Evolutionary conservation across 2,888 invertebrate genomes (phyloP).

Genomic region (Pediacus dermestoides): DNA sequence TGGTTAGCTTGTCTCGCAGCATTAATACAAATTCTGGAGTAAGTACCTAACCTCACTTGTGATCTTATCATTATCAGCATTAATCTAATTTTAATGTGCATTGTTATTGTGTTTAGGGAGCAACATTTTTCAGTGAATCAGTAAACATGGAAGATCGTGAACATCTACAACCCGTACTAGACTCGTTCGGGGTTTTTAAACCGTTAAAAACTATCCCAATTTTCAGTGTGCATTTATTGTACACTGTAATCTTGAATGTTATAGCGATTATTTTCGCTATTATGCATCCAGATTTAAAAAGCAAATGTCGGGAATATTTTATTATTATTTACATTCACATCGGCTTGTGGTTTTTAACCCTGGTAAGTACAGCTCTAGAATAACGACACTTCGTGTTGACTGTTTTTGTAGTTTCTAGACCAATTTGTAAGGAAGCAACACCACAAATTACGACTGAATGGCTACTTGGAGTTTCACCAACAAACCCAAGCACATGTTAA

Average conservation of each 20-base stretch:
- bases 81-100: neutral
- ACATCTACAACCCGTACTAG: constrained; percentile 44
- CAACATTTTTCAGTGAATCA: constrained; percentile 49
- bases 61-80: neutral
- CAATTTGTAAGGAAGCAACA: constrained; percentile 58
- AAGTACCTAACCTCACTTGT: constrained; percentile 15
- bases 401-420: constrained; percentile 53
- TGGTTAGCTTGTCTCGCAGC: constrained; percentile 42
- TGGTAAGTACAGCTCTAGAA: constrained; percentile 50
- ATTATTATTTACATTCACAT: constrained; percentile 54
- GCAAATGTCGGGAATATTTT: constrained; percentile 15
- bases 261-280: constrained; percentile 44
- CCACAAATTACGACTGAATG: constrained; percentile 59
- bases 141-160: constrained; percentile 46
- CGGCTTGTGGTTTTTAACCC: constrained; percentile 57
- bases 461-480: constrained; percentile 67
- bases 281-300: constrained; percentile 33
- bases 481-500: constrained; percentile 58
- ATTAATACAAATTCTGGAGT: constrained; percentile 41
- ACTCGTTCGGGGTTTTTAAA: constrained; percentile 46
- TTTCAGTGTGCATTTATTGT: constrained; percentile 41
- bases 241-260: constrained; percentile 41
- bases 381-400: too few species aligned
- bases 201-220: constrained; percentile 42
- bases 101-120: constrained; percentile 39